Percentiles rank a stretch among this genome's conserved stretches.
phyloP scores from a whole-genome alignment of 1,140 invertebrate genomes.

The Pissodes strobi region DNA sequence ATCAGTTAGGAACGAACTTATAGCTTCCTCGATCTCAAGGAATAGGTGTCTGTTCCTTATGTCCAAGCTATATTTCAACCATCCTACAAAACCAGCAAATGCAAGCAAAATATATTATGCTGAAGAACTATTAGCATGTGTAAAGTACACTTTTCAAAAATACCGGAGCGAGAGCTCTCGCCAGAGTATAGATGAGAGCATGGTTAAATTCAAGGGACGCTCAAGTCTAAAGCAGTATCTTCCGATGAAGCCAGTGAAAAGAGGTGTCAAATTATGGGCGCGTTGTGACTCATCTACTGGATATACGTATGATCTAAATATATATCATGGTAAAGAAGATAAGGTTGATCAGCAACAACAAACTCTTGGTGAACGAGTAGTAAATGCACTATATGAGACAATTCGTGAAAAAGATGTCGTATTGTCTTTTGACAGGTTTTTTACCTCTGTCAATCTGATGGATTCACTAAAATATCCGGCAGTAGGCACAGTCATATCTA shows the following conservation, averaged over 20 bases:
- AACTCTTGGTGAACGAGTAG: background rate
- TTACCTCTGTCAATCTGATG: background rate
- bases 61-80: no score
- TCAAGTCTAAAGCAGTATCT: conserved; percentile 52
- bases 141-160: background rate
- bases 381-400: background rate
- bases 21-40: no score
- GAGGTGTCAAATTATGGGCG: conserved; percentile 55
- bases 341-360: background rate
- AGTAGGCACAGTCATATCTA: no score
- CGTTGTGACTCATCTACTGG: conserved; percentile 28
- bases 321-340: conserved; percentile 15
- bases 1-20: no score
- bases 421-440: background rate
- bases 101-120: background rate
- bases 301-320: conserved; percentile 33
- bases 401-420: background rate
- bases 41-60: no score
- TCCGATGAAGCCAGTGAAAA: conserved; percentile 53
- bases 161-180: background rate
- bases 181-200: conserved; percentile 44
- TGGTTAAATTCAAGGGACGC: conserved; percentile 54
- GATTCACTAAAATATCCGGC: no score
- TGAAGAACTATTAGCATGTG: background rate
- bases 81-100: background rate